Conservation (phyloP, 2,797 vertebrate species). For the Margarornis squamiger region DNA sequence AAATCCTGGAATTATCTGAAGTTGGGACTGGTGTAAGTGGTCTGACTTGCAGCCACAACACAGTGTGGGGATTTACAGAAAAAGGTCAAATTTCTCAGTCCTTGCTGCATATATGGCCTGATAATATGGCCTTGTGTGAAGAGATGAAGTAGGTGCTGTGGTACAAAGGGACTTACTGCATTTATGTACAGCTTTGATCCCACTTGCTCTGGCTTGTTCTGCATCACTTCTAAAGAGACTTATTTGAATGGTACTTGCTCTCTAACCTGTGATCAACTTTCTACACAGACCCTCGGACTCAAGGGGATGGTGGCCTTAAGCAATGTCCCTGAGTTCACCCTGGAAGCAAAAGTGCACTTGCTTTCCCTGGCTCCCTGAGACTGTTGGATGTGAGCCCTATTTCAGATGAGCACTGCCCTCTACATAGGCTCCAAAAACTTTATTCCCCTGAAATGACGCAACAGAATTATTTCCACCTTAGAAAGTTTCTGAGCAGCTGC, state of each 20-base stretch:
- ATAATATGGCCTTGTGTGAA: background rate
- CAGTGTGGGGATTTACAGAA: background rate
- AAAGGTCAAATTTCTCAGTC: background rate
- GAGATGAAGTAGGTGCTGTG: background rate
- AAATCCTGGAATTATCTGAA: background rate
- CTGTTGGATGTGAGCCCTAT: background rate
- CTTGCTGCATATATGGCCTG: background rate
- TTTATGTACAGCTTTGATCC: background rate
- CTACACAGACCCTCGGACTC: background rate
- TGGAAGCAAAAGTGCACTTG: accelerated
- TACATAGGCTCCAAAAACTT: accelerated
- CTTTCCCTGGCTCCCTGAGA: background rate
- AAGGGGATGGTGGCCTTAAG: background rate
- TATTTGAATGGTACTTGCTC: background rate
- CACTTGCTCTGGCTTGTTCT: background rate
- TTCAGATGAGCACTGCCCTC: background rate
- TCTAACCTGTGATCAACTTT: background rate
- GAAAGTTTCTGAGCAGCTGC: background rate
- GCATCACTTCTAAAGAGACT: background rate
- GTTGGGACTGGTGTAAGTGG: background rate
- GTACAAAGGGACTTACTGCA: background rate
- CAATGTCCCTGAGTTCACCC: background rate
- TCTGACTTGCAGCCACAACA: background rate
- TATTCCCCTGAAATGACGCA: background rate
- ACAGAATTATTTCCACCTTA: background rate